These are phyloP conservation scores for Spodoptera frugiperda DNA, from an alignment of 1,140 invertebrate genomes.

Conservation along the genomic window DNA sequence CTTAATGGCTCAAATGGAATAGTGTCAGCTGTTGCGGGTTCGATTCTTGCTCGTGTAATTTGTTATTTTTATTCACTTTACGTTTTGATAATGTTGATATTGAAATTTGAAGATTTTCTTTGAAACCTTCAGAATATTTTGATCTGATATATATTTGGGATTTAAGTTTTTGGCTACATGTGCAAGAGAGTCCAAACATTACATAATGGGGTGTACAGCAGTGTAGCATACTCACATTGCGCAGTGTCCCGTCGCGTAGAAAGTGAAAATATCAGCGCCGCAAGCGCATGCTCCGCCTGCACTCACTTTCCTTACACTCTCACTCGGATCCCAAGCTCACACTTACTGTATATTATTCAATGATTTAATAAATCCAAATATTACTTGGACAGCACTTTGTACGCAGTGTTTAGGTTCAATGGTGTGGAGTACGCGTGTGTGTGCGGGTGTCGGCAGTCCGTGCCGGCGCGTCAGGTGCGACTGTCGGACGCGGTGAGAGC, in stretches of 20 bases:
- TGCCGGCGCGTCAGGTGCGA: constrained; percentile 69
- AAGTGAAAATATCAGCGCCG: constrained; percentile 71
- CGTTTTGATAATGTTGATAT: too few species aligned
- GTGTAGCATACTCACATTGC: constrained; percentile 61
- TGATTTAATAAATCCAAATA: constrained; percentile 21
- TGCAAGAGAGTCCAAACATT: constrained; percentile 44
- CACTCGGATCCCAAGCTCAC: constrained; percentile 53
- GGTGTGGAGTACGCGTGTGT: constrained; percentile 24
- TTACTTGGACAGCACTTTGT: constrained; percentile 39
- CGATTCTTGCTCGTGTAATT: too few species aligned
- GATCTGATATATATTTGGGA: not conserved
- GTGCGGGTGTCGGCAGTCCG: constrained; percentile 50
- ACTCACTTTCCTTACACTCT: constrained; percentile 64
- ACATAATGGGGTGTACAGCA: constrained; percentile 53
- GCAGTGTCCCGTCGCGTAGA: constrained; percentile 71
- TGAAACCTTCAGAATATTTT: not conserved
- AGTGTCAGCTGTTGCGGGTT: too few species aligned
- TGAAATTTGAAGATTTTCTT: too few species aligned
- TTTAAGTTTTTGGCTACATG: not conserved
- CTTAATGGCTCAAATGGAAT: too few species aligned
- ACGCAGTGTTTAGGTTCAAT: constrained; percentile 27
- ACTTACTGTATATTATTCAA: constrained; percentile 14
- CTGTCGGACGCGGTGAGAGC: constrained; percentile 60
- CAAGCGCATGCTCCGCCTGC: constrained; percentile 67
- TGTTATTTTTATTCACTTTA: too few species aligned